Conservation (phyloP, 2,888 invertebrate genomes). For the Stenoptilia bipunctidactyla region DNA sequence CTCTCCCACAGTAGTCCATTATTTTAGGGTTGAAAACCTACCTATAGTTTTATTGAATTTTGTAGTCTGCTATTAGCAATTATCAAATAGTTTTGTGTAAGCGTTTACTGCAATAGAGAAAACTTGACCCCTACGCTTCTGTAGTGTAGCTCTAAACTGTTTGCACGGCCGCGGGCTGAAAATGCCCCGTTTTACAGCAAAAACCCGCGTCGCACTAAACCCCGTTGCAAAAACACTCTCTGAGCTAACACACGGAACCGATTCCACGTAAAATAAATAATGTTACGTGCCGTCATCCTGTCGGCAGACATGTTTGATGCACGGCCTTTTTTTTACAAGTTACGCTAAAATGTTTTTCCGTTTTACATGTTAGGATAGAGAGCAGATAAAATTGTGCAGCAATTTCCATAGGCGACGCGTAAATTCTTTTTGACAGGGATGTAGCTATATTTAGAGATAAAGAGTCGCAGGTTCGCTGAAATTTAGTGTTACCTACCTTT, state of each 20-base stretch:
- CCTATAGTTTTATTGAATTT: no score
- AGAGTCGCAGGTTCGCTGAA: no score
- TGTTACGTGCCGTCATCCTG: conserved; percentile 42
- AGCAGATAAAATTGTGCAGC: neutral
- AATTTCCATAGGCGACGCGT: neutral
- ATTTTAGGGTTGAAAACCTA: no score
- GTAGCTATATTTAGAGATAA: no score
- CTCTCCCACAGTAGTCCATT: no score
- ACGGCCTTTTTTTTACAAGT: conserved; percentile 26
- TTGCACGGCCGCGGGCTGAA: conserved; percentile 30
- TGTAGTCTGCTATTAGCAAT: no score
- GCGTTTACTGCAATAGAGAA: no score
- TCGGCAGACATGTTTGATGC: conserved; percentile 32
- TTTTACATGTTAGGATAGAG: conserved; percentile 10
- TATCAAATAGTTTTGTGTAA: no score
- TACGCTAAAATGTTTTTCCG: conserved; percentile 26
- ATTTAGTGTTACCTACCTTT: no score
- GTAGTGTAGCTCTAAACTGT: conserved; percentile 40
- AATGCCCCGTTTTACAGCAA: conserved; percentile 17
- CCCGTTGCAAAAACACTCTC: conserved; percentile 4
- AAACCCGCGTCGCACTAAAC: no score
- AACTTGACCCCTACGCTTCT: no score
- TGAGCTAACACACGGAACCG: conserved; percentile 18
- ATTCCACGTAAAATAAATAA: conserved; percentile 61
- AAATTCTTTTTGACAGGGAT: no score